These are phyloP conservation scores for Ochotona curzoniae DNA, from an alignment of 2,113 vertebrate genomes.

Conservation along the genomic window DNA sequence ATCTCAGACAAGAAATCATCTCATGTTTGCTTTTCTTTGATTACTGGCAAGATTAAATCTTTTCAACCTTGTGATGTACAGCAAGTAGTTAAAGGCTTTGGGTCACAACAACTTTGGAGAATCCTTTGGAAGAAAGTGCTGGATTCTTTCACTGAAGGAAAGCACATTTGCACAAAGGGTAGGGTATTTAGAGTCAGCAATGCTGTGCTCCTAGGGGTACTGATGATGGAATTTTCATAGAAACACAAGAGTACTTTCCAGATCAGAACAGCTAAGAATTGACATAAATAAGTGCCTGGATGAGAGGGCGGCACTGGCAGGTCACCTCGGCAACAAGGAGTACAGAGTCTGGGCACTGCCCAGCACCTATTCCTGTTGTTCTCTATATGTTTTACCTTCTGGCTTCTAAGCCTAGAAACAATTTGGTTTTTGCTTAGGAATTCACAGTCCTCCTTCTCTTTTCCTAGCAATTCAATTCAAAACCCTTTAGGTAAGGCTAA, in stretches of 20 bases:
- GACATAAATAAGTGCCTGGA: background rate
- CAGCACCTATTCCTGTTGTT: background rate
- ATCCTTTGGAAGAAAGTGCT: constrained; percentile 8
- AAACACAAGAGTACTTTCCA: background rate
- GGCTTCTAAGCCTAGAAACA: background rate
- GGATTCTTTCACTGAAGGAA: background rate
- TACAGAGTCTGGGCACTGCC: background rate
- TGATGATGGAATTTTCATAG: background rate
- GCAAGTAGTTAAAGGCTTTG: background rate
- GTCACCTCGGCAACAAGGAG: background rate
- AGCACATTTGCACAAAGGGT: background rate
- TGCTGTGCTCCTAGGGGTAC: background rate
- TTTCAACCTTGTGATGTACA: background rate
- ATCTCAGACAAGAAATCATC: background rate
- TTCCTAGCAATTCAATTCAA: background rate
- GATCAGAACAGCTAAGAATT: background rate
- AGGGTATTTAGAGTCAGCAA: background rate
- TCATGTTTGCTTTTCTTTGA: background rate
- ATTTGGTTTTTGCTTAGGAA: constrained; percentile 21
- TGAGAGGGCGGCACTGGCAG: background rate
- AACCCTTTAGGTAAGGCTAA: background rate
- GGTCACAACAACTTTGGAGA: background rate
- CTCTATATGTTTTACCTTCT: background rate
- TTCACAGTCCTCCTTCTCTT: background rate
- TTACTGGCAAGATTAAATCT: constrained; percentile 26